phyloP scores from a whole-genome alignment of 64 coral and sea anemone genomes.

The Platygyra sinensis region DNA sequence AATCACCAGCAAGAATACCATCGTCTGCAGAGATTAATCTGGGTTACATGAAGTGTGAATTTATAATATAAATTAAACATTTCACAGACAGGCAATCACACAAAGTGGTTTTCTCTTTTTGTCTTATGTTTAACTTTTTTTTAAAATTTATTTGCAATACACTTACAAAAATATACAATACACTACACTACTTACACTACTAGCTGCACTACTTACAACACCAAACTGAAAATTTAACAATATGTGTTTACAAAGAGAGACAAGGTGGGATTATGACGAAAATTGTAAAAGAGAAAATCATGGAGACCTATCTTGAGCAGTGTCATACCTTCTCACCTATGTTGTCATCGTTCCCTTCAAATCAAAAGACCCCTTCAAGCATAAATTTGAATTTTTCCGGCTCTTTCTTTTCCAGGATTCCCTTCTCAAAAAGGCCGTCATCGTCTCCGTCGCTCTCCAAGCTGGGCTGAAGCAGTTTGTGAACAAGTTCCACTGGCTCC shows the following conservation, averaged over 20 bases:
- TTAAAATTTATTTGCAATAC: no score
- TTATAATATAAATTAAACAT: no score
- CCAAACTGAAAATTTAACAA: no score
- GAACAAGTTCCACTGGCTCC: conserved; percentile 48
- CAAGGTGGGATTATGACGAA: no score
- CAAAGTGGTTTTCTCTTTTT: background rate
- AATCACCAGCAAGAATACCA: no score
- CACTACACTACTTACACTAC: no score
- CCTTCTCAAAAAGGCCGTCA: conserved; percentile 57
- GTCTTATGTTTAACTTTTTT: background rate
- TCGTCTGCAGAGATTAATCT: background rate
- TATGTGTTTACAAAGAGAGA: no score
- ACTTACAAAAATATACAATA: no score
- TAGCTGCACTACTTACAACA: no score
- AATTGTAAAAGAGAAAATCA: background rate
- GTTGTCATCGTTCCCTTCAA: no score
- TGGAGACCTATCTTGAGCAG: background rate
- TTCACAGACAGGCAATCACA: background rate
- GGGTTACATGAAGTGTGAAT: no score
- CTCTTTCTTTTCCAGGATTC: conserved; percentile 40
- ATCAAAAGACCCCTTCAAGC: no score
- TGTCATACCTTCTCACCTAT: background rate
- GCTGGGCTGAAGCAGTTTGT: conserved; percentile 26
- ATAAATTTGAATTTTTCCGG: background rate
- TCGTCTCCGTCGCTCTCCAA: background rate